Percentiles rank a stretch among this genome's conserved stretches.
phyloP scores from a whole-genome alignment of 1,140 invertebrate species.

The Hermetia illucens region DNA sequence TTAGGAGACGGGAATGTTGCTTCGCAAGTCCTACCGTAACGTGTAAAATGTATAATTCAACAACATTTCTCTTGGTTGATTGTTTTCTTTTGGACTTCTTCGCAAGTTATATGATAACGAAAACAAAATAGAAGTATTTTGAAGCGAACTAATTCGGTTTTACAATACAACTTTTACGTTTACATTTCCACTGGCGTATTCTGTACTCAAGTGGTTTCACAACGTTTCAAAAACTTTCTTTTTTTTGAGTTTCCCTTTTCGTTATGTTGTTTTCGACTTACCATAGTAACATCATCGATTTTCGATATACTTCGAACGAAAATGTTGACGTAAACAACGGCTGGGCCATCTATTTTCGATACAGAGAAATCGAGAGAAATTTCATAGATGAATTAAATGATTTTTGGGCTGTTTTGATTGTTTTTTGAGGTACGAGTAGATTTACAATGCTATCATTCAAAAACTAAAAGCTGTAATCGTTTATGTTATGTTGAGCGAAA shows the following conservation, averaged over 20 bases:
- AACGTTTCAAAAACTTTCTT: conserved; percentile 1
- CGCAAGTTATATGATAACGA: too few species aligned
- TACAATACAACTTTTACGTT: too few species aligned
- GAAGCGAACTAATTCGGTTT: background rate
- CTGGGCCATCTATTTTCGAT: conserved; percentile 61
- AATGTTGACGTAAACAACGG: conserved; percentile 88
- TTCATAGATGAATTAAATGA: background rate
- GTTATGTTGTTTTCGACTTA: conserved; percentile 53
- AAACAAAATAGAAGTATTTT: background rate
- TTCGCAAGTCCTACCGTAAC: too few species aligned
- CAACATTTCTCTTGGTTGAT: too few species aligned
- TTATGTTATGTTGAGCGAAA: background rate
- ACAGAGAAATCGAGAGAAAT: conserved; percentile 24
- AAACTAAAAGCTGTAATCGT: too few species aligned
- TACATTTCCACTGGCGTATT: too few species aligned
- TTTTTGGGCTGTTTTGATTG: background rate
- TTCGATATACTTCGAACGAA: conserved; percentile 96
- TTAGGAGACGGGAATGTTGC: too few species aligned
- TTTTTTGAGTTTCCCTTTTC: background rate
- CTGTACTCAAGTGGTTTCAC: too few species aligned
- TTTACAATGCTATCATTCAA: too few species aligned
- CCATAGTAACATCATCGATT: conserved; percentile 97
- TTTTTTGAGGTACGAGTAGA: too few species aligned
- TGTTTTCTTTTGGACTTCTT: too few species aligned
- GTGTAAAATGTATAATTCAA: too few species aligned